Conservation (phyloP, 2,888 invertebrate genomes). For the Drosophila niveifrons region DNA sequence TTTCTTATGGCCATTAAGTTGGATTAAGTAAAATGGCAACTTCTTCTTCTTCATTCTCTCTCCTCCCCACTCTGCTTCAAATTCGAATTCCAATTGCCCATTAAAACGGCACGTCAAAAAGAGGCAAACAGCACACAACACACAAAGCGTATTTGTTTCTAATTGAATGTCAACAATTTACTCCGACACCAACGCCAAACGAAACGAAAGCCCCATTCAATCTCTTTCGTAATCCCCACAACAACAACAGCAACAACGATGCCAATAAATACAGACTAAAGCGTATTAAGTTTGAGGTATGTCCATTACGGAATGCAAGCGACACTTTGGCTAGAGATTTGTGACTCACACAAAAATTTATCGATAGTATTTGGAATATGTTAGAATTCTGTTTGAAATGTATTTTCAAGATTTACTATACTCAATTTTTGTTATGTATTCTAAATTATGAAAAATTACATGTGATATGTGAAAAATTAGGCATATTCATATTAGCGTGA, state of each 20-base stretch:
- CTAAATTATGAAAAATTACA: too few relatives aligned
- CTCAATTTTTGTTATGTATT: too few relatives aligned
- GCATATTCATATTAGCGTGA: too few relatives aligned
- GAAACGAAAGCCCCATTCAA: constrained; percentile 12
- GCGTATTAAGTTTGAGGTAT: constrained; percentile 12
- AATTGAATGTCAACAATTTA: constrained; percentile 71
- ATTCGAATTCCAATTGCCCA: constrained; percentile 59
- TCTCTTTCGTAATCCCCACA: constrained; percentile 36
- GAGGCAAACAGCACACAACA: constrained; percentile 34
- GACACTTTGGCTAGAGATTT: background rate
- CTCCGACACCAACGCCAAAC: constrained; percentile 32
- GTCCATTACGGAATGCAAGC: constrained; percentile 1
- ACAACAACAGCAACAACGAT: constrained; percentile 13
- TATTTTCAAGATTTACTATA: too few relatives aligned
- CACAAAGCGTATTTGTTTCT: constrained; percentile 48
- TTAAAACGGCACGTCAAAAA: constrained; percentile 63
- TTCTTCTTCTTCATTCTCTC: constrained; percentile 30
- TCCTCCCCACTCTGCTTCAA: constrained; percentile 20
- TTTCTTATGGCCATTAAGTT: constrained; percentile 59
- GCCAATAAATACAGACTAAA: constrained; percentile 21
- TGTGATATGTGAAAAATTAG: too few relatives aligned
- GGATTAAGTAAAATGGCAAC: constrained; percentile 76
- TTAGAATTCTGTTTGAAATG: too few relatives aligned
- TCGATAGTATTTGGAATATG: too few relatives aligned
- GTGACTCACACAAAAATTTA: too few relatives aligned